Evolutionary conservation across 2,797 vertebrate species (phyloP).

Genomic region (Prionace glauca): DNA sequence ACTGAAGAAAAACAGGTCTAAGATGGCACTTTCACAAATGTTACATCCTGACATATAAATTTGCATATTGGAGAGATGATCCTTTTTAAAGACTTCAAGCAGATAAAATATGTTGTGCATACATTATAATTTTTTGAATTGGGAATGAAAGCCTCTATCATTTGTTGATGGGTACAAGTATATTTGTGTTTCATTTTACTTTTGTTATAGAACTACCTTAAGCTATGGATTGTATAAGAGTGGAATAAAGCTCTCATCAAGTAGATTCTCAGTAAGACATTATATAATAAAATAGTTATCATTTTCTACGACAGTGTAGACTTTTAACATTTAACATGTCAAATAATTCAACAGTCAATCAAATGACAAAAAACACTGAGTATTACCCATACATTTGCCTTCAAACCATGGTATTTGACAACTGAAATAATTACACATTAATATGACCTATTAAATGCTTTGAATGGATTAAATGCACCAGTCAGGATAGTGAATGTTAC

Average conservation of each 20-base stretch:
- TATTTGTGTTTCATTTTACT: not conserved
- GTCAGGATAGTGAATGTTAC: not conserved
- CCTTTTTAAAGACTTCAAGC: not conserved
- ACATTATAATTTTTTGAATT: not conserved
- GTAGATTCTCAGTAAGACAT: not conserved
- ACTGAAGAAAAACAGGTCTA: not conserved
- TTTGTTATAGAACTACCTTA: not conserved
- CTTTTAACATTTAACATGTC: not conserved
- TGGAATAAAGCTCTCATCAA: not conserved
- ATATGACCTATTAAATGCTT: no score
- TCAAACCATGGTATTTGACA: not conserved
- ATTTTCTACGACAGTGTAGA: not conserved
- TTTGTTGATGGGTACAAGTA: not conserved
- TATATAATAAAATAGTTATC: not conserved
- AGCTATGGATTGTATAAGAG: not conserved
- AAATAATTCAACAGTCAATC: not conserved
- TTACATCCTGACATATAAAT: not conserved
- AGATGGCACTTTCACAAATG: not conserved
- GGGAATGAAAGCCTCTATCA: not conserved
- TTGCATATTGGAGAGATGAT: not conserved
- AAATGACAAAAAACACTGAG: not conserved
- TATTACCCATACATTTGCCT: not conserved
- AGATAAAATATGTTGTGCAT: not conserved
- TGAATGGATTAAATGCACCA: not conserved
- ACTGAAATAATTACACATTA: not conserved